Percentiles rank a stretch among this genome's conserved stretches.
Conservation (phyloP, 2,113 vertebrate species). For the Propithecus coquereli region DNA sequence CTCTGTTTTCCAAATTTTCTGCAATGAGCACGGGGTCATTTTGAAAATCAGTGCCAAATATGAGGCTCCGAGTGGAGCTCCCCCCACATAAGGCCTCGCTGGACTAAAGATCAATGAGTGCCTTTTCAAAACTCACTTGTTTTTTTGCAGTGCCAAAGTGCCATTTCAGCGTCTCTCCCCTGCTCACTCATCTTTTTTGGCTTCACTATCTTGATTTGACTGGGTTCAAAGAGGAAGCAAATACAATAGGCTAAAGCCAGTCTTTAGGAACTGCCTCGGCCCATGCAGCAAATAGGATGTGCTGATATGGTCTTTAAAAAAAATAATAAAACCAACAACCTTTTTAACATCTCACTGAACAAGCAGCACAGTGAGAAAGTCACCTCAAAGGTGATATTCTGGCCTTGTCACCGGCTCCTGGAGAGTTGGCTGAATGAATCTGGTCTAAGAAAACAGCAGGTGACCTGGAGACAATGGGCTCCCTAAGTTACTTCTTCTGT, state of each 20-base stretch:
- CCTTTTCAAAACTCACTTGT: conserved; percentile 1
- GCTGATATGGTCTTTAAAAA: conserved; percentile 30
- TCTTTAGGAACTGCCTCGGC: conserved; percentile 17
- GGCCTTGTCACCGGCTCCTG: not conserved
- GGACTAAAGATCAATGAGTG: not conserved
- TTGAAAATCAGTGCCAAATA: not conserved
- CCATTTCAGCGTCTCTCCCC: conserved; percentile 16
- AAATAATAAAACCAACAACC: not conserved
- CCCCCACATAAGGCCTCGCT: not conserved
- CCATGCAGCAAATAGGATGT: conserved; percentile 6
- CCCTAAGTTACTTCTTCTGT: not conserved
- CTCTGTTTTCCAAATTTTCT: not conserved
- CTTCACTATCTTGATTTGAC: conserved; percentile 27
- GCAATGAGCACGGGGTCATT: not conserved
- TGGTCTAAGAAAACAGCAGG: not conserved
- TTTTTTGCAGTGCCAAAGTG: not conserved
- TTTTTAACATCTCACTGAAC: not conserved
- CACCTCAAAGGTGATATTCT: not conserved
- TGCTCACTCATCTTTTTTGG: conserved; percentile 57
- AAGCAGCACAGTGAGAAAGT: not conserved
- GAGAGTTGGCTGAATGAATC: not conserved
- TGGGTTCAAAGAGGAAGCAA: conserved; percentile 57
- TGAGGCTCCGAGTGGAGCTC: not conserved
- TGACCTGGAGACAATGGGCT: conserved; percentile 10
- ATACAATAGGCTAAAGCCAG: conserved; percentile 37